A percentile compares a stretch with the other conserved stretches of the same genome.
Evolutionary conservation across 2,113 vertebrate species (phyloP).

Genomic region (Sander vitreus): DNA sequence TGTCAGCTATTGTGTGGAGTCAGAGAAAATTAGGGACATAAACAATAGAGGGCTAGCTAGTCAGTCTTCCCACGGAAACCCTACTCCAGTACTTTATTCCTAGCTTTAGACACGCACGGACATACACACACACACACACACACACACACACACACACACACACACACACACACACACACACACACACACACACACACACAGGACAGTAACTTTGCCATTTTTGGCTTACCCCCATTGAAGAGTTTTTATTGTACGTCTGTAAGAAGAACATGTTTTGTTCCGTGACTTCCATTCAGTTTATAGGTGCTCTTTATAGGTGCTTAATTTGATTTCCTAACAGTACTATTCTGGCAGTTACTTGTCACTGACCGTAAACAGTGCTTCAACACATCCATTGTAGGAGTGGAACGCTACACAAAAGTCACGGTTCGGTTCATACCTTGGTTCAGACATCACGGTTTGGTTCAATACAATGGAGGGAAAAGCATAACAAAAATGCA

Average conservation of each 20-base stretch:
- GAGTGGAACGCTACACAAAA: too few species aligned
- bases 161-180: neutral
- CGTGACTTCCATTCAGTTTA: slow-evolving; percentile 4
- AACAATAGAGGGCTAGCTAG: slow-evolving; percentile 76
- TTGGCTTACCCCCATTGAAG: slow-evolving; percentile 15
- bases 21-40: slow-evolving; percentile 73
- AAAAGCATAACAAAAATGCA: too few species aligned
- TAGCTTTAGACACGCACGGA: slow-evolving; percentile 22
- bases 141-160: neutral
- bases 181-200: neutral
- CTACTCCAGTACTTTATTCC: slow-evolving; percentile 59
- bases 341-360: neutral
- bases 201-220: slow-evolving; percentile 5
- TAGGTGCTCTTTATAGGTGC: neutral
- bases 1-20: slow-evolving; percentile 81
- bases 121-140: neutral
- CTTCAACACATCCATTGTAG: neutral
- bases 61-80: slow-evolving; percentile 77
- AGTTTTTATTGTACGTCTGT: slow-evolving; percentile 25
- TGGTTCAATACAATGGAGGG: too few species aligned
- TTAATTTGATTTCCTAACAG: neutral
- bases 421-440: too few species aligned
- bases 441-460: too few species aligned
- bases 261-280: slow-evolving; percentile 35
- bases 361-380: neutral